Conservation (phyloP, 2,797 vertebrate genomes). For the Tenualosa thibaudeaui region DNA sequence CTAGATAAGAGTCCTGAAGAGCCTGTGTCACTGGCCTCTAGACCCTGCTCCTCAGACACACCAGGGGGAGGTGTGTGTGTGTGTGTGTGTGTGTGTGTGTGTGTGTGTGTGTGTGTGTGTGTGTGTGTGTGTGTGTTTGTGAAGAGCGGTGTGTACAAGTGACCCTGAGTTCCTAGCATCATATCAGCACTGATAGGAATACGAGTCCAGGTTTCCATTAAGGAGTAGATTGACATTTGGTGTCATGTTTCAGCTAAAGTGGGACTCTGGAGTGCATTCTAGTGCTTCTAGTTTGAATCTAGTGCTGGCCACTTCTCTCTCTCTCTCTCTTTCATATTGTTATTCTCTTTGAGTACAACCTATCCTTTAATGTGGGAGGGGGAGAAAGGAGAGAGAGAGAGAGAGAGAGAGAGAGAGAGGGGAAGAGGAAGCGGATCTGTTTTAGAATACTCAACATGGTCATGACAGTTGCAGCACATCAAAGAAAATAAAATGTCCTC, state of each 20-base stretch:
- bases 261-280: neutral
- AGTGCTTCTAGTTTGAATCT: neutral
- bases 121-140: neutral
- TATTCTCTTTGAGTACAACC: neutral
- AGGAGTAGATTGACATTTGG: neutral
- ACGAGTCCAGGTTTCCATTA: neutral
- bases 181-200: neutral
- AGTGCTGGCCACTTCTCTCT: neutral
- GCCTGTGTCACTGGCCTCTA: neutral
- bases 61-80: neutral
- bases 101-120: neutral
- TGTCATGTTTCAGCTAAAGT: neutral
- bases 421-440: neutral
- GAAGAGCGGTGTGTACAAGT: neutral
- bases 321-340: neutral
- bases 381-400: neutral
- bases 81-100: neutral
- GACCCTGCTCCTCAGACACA: neutral
- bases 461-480: neutral
- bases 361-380: neutral
- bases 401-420: neutral
- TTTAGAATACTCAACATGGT: neutral
- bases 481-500: neutral
- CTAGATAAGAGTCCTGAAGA: neutral
- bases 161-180: neutral